phyloP scores from a whole-genome alignment of 2,797 vertebrate species.

The Calcarius lapponicus region DNA sequence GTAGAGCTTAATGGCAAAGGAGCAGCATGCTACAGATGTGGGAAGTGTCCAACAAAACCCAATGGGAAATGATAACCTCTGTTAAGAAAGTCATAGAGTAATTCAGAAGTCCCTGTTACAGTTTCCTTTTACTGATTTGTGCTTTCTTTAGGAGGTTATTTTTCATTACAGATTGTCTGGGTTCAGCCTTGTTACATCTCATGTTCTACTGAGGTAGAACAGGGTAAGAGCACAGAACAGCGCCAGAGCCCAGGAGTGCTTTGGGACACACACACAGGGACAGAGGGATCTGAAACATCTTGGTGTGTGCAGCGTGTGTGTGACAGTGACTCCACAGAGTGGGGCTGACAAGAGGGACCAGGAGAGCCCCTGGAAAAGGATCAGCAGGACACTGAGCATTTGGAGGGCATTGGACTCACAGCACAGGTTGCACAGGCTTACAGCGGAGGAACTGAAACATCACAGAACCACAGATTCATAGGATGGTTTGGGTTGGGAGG shows the following conservation, averaged over 20 bases:
- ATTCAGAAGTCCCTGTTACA: background rate
- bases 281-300: background rate
- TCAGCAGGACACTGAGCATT: background rate
- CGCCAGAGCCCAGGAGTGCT: background rate
- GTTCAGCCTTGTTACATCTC: background rate
- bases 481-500: background rate
- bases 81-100: background rate
- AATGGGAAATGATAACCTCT: slow-evolving; percentile 18
- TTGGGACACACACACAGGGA: fast-evolving
- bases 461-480: background rate
- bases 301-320: background rate
- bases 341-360: background rate
- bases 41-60: background rate
- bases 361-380: background rate
- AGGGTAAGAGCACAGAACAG: background rate
- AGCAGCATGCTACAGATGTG: background rate
- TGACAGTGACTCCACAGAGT: background rate
- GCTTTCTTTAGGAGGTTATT: background rate
- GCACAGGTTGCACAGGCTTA: background rate
- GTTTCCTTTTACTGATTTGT: background rate
- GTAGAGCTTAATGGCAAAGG: background rate
- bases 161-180: background rate
- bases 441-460: background rate
- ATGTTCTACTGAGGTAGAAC: background rate
- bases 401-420: fast-evolving